These are phyloP conservation scores for Pelecanoides urinatrix DNA, from an alignment of 2,113 vertebrate species.

Conservation along the genomic window DNA sequence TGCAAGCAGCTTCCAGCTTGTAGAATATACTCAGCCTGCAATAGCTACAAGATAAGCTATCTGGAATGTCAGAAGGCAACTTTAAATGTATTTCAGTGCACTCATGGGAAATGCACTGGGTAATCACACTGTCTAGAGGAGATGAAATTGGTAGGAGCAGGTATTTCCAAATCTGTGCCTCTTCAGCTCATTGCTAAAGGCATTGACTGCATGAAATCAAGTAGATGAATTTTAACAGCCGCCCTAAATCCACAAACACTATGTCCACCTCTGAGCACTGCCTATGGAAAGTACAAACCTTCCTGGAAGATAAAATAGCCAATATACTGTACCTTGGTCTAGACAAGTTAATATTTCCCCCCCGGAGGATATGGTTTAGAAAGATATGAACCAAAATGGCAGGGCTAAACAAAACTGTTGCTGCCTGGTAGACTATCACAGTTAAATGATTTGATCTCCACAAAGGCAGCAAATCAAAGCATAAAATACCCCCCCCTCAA, in stretches of 20 bases:
- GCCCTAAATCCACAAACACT: not conserved
- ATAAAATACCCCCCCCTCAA: not conserved
- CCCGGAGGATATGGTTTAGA: not conserved
- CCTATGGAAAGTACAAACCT: not conserved
- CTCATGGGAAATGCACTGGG: not conserved
- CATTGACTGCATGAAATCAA: not conserved
- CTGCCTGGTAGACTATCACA: not conserved
- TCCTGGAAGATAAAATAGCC: not conserved
- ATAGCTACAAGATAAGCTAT: not conserved
- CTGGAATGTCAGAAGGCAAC: not conserved
- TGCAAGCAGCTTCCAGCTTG: not conserved
- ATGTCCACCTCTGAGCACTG: not conserved
- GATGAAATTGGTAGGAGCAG: not conserved
- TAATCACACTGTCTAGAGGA: not conserved
- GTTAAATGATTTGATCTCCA: not conserved
- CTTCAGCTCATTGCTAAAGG: not conserved
- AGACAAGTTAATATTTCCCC: not conserved
- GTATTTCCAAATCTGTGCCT: not conserved
- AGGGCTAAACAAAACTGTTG: not conserved
- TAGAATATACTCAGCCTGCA: not conserved
- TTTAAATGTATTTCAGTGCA: not conserved
- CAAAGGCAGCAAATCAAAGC: not conserved
- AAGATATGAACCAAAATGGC: not conserved
- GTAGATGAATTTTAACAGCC: not conserved
- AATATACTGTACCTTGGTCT: not conserved